Percentiles rank a stretch among this genome's conserved stretches.
phyloP scores from a whole-genome alignment of 2,797 vertebrate species.

The Lithobates pipiens region DNA sequence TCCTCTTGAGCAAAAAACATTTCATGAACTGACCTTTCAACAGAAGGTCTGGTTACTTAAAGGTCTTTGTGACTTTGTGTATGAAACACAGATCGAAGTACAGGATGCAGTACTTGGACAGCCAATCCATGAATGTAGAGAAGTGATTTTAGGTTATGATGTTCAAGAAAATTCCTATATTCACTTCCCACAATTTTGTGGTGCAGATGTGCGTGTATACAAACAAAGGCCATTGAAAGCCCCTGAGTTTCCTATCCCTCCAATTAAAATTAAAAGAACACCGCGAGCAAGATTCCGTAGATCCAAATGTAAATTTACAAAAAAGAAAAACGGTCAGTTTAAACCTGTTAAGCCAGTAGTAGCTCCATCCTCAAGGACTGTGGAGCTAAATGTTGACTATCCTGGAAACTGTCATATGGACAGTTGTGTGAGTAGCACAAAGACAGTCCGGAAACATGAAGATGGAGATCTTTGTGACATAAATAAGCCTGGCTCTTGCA shows the following conservation, averaged over 20 bases:
- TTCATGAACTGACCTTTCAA: conserved; percentile 90
- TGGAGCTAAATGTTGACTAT: conserved; percentile 41
- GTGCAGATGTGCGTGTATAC: conserved; percentile 95
- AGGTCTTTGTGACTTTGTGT: conserved; percentile 94
- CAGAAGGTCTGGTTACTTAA: conserved; percentile 97
- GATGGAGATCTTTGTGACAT: conserved; percentile 63
- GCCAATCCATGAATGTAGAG: conserved; percentile 97
- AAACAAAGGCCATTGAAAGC: conserved; percentile 89
- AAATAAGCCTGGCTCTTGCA: conserved; percentile 69
- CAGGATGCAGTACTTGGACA: conserved; percentile 93
- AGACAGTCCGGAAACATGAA: conserved; percentile 71
- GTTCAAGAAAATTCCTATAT: conserved; percentile 92
- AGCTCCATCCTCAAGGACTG: conserved; percentile 61
- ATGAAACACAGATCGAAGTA: conserved; percentile 95
- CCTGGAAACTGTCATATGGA: conserved; percentile 60
- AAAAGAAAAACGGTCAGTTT: conserved; percentile 73
- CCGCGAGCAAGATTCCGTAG: conserved; percentile 73
- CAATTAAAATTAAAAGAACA: conserved; percentile 79
- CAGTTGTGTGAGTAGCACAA: conserved; percentile 66
- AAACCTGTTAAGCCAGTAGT: conserved; percentile 63
- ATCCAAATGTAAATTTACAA: conserved; percentile 70
- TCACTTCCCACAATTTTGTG: conserved; percentile 98
- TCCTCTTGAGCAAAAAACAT: conserved; percentile 89
- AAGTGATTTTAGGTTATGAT: conserved; percentile 98
- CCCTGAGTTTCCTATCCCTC: conserved; percentile 83